Base-by-base conservation (phyloP, 2,113 vertebrate species). In the Mustelus asterias region DNA sequence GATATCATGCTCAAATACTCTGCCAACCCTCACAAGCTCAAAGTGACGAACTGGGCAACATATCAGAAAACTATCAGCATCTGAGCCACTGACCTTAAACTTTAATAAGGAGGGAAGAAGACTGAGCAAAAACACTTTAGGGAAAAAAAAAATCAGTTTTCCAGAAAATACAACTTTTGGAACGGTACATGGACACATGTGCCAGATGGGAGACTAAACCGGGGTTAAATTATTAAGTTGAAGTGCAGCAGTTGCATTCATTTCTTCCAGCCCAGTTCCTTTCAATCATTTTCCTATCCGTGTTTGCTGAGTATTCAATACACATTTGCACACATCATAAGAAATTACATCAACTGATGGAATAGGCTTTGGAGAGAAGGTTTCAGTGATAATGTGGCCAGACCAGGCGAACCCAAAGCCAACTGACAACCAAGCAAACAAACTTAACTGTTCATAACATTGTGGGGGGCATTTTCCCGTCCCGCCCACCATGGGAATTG, bases 331-430 rank as follows among this genome's bases (percentile, higher is more conserved):
- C 89, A 92, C 89, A 37, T 92, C 89, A 92, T n/a, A 65, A 92
- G 89, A 92, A 92, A 92, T 92, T 65, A 92, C 58, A 92, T 63
- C 89, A 63, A 92, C 58, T 65, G 89, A 92, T 63, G 33, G 58
- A 92, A 65, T 65, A 58, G 13, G 26, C 65, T 65, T 33, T 92
- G 58, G 88, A 90, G 54, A 90, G 88, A 90, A 63, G n/a, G 60
- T 90, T 54, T 90, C 54, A 90, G 58, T 92, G 89, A 65, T 92
- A 92, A 92, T 92, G 29, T 65, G 58, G 33, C 60, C 89, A 92
- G 58, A 92, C 58, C 18, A 14, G 16, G 89, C 65, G 89, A 92
- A 92, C 58, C 33, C 89, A 92, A 92, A 92, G 33, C 8, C 60
- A 63, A 90, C 48, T 58, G 44, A 90, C 54, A 60, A 60, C 3